Evolutionary conservation across 1,140 invertebrate species (phyloP), one percentile per base, ranked within the genome.

Genomic region (Protaetia brevitarsis): DNA sequence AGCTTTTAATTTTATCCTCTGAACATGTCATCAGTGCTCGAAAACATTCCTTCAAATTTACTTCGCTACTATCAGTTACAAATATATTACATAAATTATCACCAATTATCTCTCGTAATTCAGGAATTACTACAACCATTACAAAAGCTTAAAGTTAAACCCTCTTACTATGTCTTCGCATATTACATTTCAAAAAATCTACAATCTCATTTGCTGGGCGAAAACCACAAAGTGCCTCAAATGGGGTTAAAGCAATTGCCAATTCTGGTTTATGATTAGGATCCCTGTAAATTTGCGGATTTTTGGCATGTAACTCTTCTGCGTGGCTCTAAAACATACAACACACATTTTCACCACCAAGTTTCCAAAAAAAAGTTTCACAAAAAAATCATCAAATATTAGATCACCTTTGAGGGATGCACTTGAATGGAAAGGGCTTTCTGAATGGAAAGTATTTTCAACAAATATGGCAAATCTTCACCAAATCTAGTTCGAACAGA

Each of bases 181-280:
- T 59, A 65, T 27, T 62, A 76, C 90, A 79, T 80, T 87, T 79
- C 0, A 96, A 73, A 81, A 88, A 91, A 8, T 82, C 74, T 68
- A 86, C 83, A 23, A 99, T 96, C 82, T 99, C 88, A 16, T 79
- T 71, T 7, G 91, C 79, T 31, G 91, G 90, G 69, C 96, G 83
- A 78, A 99, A 99, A 4, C 96, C 97, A 84, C 95, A 98, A 2
- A 99, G 80, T 4, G 93, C 95, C 78, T 96, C 86, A 82, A 99
- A 99, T 23, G 87, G 84, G 57, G 96, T 97, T 4, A 99, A 73
- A 2, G 97, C 97, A 74, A 99, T 93, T 0, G 96, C 93, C 78
- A 99, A 85, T 82, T 99, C 98, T 7, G 98, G 98, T 79, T 99
- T 99, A 74, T 99, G 97, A 83, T 99, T 99, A 10, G 89, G 79